Percentiles rank a stretch among this genome's conserved stretches.
Conservation (phyloP, 2,797 vertebrate genomes). For the Lacerta viridis region DNA sequence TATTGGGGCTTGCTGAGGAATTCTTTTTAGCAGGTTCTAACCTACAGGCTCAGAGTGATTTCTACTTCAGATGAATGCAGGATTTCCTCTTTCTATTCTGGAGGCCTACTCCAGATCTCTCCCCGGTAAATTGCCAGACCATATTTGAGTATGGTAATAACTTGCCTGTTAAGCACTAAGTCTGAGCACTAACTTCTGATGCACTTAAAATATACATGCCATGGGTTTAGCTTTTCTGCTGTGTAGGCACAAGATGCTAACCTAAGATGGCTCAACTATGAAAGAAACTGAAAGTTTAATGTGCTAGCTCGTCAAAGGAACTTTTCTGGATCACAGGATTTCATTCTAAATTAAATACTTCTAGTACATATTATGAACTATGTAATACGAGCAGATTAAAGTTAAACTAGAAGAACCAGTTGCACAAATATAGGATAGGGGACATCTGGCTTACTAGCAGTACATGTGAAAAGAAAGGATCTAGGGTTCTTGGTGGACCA, state of each 20-base stretch:
- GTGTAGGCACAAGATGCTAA: neutral
- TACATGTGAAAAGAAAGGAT: no score
- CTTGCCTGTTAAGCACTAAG: neutral
- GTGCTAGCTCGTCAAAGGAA: neutral
- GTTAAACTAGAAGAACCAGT: conserved; percentile 41
- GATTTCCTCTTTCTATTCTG: neutral
- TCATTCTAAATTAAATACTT: conserved; percentile 63
- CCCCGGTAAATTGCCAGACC: neutral
- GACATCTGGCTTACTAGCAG: no score
- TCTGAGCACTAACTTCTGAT: neutral
- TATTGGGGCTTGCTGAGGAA: neutral
- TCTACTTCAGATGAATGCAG: neutral
- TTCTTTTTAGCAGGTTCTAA: neutral
- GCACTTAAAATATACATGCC: neutral
- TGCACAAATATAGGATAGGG: no score
- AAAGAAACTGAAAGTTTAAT: conserved; percentile 48
- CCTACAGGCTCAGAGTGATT: neutral
- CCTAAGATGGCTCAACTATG: conserved; percentile 3
- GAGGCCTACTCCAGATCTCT: neutral
- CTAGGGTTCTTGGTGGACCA: no score
- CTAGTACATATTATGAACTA: conserved; percentile 54
- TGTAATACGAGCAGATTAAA: conserved; percentile 50
- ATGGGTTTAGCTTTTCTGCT: conserved; percentile 15
- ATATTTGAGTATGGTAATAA: neutral
- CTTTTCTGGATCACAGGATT: conserved; percentile 59